Percentiles rank a stretch among this genome's conserved stretches.
phyloP scores from a whole-genome alignment of 2,113 vertebrate genomes.

The Hippoglossus stenolepis region DNA sequence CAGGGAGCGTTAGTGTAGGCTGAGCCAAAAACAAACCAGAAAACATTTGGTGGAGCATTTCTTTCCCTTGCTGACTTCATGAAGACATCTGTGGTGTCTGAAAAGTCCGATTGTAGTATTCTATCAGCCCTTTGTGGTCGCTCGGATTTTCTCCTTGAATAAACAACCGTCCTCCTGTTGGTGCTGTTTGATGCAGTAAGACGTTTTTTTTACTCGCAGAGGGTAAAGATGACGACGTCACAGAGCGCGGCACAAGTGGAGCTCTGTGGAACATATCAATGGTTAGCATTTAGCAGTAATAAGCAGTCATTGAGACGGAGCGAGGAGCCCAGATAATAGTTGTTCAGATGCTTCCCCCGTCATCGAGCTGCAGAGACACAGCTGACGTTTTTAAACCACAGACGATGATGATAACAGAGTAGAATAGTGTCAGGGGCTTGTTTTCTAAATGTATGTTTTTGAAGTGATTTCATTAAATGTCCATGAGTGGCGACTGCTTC shows the following conservation, averaged over 20 bases:
- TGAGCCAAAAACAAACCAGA: slow-evolving; percentile 21
- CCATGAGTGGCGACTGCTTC: too few species aligned
- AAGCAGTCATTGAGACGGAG: slow-evolving; percentile 33
- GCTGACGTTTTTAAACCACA: too few species aligned
- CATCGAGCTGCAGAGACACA: slow-evolving; percentile 5
- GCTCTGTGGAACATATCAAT: slow-evolving; percentile 29
- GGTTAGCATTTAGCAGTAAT: slow-evolving; percentile 48
- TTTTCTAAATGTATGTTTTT: too few species aligned
- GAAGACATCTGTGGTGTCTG: slow-evolving; percentile 3
- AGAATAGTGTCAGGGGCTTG: too few species aligned
- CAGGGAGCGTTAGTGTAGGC: slow-evolving; percentile 5
- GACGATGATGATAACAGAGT: too few species aligned
- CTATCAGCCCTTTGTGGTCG: slow-evolving; percentile 7
- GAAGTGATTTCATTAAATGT: too few species aligned
- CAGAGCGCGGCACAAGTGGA: slow-evolving; percentile 5
- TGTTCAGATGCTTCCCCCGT: slow-evolving; percentile 1
- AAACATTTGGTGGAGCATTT: slow-evolving; percentile 10
- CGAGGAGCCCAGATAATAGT: slow-evolving; percentile 20
- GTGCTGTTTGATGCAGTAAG: neutral
- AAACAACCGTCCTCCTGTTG: slow-evolving; percentile 41
- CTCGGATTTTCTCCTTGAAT: slow-evolving; percentile 18
- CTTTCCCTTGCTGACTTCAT: neutral
- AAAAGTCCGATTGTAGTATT: slow-evolving; percentile 18
- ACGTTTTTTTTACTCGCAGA: slow-evolving; percentile 1
- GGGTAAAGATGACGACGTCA: slow-evolving; percentile 23